phyloP scores from a whole-genome alignment of 2,113 vertebrate species.

The Leucopsar rothschildi region DNA sequence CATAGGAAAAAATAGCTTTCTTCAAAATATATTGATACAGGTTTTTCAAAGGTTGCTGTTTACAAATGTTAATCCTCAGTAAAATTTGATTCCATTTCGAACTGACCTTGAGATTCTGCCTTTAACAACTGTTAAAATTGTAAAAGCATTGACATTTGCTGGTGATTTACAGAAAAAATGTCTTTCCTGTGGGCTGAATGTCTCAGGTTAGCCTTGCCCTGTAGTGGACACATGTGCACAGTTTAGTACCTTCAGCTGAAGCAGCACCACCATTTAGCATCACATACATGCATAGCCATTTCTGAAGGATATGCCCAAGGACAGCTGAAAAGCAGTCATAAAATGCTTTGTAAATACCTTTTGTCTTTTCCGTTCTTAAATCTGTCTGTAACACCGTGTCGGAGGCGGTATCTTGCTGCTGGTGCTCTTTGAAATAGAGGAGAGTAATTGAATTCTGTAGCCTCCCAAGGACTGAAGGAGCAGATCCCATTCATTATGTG shows the following conservation, averaged over 20 bases:
- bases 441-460: not conserved
- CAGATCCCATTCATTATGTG: accelerated
- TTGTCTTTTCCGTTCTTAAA: not conserved
- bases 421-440: not conserved
- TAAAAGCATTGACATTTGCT: not conserved
- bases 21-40: not conserved
- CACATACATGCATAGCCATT: not conserved
- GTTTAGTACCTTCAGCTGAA: not conserved
- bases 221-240: not conserved
- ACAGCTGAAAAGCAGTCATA: not conserved
- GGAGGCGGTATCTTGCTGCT: not conserved
- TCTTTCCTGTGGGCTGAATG: not conserved
- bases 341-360: not conserved
- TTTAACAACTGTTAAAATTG: not conserved
- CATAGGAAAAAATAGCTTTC: not conserved
- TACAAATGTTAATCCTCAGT: not conserved
- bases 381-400: accelerated
- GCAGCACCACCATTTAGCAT: not conserved
- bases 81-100: not conserved
- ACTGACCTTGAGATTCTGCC: not conserved
- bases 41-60: not conserved
- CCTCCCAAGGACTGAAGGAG: not conserved
- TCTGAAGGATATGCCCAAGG: not conserved
- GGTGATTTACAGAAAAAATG: not conserved
- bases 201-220: not conserved